These are phyloP conservation scores for Alcis repandata DNA, from an alignment of 2,888 invertebrate genomes.

Conservation along the genomic window DNA sequence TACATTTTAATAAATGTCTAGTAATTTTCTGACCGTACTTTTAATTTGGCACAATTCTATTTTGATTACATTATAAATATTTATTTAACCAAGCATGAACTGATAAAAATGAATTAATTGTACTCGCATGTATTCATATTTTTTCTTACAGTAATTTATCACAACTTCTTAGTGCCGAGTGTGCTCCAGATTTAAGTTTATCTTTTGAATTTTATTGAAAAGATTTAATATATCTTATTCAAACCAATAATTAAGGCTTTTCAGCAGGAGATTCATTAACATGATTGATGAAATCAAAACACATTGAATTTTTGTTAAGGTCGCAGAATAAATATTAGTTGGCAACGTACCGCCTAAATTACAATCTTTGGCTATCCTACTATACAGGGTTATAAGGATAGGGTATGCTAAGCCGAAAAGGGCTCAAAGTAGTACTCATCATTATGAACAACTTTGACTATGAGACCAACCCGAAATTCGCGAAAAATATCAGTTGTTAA, in stretches of 20 bases:
- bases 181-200: conserved; percentile 8
- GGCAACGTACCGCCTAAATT: too few species aligned
- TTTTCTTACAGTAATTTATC: conserved; percentile 8
- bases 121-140: too few species aligned
- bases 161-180: neutral
- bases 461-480: too few species aligned
- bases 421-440: too few species aligned
- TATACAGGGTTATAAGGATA: too few species aligned
- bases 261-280: conserved; percentile 11
- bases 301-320: neutral
- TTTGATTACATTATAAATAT: conserved; percentile 7
- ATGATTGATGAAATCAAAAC: conserved; percentile 6
- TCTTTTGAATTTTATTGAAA: conserved; percentile 9
- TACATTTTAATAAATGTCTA: neutral
- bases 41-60: conserved; percentile 4
- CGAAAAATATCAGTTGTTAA: too few species aligned
- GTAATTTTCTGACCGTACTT: neutral
- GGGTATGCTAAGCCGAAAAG: too few species aligned
- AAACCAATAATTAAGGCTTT: conserved; percentile 2
- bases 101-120: neutral
- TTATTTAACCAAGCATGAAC: neutral
- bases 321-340: neutral
- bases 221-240: conserved; percentile 18
- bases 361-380: too few species aligned
- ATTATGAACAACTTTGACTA: too few species aligned